Evolutionary conservation across 2,797 vertebrate species (phyloP).

Genomic region (Enteromius argenteus): DNA sequence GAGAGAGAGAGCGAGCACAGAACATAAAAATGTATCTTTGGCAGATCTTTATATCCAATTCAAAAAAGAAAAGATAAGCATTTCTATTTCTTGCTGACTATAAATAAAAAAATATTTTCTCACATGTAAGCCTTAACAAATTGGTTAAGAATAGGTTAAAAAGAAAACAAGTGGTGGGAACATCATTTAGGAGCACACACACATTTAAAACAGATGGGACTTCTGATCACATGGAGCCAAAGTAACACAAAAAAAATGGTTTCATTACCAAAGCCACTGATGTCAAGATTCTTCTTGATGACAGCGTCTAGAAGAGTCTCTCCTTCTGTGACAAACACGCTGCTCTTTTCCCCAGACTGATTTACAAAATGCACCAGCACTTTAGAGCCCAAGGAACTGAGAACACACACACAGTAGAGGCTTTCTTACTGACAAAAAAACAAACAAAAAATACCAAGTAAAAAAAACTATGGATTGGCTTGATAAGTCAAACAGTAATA

Average conservation of each 20-base stretch:
- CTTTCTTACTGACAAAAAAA: no score
- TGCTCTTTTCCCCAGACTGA: constrained; percentile 74
- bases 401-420: constrained; percentile 5
- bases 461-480: neutral
- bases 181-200: neutral
- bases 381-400: constrained; percentile 61
- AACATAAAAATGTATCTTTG: neutral
- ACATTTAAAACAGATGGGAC: neutral
- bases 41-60: neutral
- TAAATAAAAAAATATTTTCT: neutral
- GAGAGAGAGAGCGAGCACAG: no score
- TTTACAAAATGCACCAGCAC: constrained; percentile 79
- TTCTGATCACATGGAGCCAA: neutral
- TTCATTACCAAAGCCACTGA: constrained; percentile 78
- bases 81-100: neutral
- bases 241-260: neutral
- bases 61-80: neutral
- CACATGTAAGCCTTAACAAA: neutral
- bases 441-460: neutral
- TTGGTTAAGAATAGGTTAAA: neutral
- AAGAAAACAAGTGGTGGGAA: neutral
- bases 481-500: neutral
- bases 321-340: constrained; percentile 72
- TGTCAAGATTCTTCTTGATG: constrained; percentile 78
- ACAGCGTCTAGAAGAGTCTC: constrained; percentile 79